These are phyloP conservation scores for Gallinago solitaria DNA, from an alignment of 2,797 vertebrate species.

Conservation along the genomic window DNA sequence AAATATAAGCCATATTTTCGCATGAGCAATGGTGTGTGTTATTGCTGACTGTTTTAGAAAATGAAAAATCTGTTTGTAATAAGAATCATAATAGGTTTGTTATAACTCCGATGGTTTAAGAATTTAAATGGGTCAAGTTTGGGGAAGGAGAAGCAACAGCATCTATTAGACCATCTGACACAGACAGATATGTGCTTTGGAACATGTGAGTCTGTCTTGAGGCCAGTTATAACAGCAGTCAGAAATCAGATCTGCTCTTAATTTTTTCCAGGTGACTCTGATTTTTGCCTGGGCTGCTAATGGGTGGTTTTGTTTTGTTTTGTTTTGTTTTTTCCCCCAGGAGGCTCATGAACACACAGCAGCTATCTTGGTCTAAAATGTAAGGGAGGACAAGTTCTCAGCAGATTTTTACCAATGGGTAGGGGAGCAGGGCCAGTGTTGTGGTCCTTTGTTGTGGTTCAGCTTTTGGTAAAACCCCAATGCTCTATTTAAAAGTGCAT, in stretches of 20 bases:
- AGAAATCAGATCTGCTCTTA: conserved; percentile 8
- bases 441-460: neutral
- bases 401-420: neutral
- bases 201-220: neutral
- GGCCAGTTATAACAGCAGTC: neutral
- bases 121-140: neutral
- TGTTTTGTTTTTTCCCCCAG: neutral
- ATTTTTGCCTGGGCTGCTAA: neutral
- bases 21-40: neutral
- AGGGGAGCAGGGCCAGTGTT: neutral
- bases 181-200: neutral
- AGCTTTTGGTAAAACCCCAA: neutral
- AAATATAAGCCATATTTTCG: conserved; percentile 15
- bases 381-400: neutral
- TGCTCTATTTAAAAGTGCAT: neutral
- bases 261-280: neutral
- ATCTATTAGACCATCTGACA: neutral
- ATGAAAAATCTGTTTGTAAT: conserved; percentile 58
- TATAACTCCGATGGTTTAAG: neutral
- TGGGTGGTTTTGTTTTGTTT: neutral
- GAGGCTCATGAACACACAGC: neutral
- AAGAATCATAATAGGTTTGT: neutral
- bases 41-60: neutral
- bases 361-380: neutral
- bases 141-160: neutral